Evolutionary conservation across 2,888 invertebrate species (phyloP).

Genomic region (Erebia palarica): DNA sequence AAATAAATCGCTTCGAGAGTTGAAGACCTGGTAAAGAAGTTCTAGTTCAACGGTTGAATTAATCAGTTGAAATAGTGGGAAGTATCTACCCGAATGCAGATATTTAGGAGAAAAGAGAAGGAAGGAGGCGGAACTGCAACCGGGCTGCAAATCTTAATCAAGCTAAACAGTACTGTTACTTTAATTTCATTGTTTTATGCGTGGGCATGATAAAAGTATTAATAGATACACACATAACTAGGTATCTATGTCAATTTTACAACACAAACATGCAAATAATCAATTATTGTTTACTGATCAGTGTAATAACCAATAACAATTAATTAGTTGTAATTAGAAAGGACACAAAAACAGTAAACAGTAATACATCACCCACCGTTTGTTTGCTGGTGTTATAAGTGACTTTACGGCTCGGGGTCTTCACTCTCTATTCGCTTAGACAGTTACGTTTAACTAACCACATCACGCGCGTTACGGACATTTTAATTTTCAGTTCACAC

Average conservation of each 20-base stretch:
- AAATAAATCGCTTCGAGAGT: too few relatives aligned
- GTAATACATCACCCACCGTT: constrained; percentile 23
- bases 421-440: constrained; percentile 28
- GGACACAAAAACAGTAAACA: neutral
- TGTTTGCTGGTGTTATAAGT: neutral
- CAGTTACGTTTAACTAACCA: constrained; percentile 55
- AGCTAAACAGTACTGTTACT: too few relatives aligned
- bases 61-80: too few relatives aligned
- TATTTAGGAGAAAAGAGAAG: too few relatives aligned
- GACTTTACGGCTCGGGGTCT: constrained; percentile 11
- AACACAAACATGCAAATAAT: neutral
- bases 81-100: too few relatives aligned
- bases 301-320: too few relatives aligned
- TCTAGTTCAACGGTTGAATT: too few relatives aligned
- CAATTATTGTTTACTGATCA: neutral
- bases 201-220: neutral
- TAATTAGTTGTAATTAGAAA: neutral
- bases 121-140: too few relatives aligned
- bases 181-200: too few relatives aligned
- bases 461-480: constrained; percentile 70
- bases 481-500: constrained; percentile 81
- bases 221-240: neutral
- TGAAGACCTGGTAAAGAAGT: too few relatives aligned
- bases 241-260: too few relatives aligned
- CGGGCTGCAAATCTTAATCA: too few relatives aligned